These are phyloP conservation scores for Pluvianellus socialis DNA, from an alignment of 2,113 vertebrate species.

Conservation along the genomic window DNA sequence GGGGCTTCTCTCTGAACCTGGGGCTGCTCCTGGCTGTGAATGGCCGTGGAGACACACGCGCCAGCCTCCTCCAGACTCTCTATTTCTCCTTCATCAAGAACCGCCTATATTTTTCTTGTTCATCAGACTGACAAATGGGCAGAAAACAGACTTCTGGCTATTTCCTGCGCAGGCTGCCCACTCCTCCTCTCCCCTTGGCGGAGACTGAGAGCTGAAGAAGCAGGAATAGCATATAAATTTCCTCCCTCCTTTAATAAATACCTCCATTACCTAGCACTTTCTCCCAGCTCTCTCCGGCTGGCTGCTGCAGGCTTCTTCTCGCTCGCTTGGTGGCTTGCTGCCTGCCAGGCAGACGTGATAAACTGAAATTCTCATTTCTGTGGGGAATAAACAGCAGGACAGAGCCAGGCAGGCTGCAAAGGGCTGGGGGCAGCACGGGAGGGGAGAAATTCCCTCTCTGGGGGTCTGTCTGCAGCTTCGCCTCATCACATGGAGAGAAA, in stretches of 20 bases:
- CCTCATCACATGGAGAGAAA: rapidly evolving
- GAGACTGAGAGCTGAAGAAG: conserved; percentile 46
- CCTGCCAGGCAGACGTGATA: conserved; percentile 15
- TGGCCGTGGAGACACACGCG: rapidly evolving
- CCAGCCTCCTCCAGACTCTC: background rate
- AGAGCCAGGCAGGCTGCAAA: background rate
- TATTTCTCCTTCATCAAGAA: background rate
- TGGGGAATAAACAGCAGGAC: background rate
- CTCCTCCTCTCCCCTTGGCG: conserved; percentile 48
- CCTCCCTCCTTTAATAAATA: conserved; percentile 61
- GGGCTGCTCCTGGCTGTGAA: background rate
- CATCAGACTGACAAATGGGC: conserved; percentile 60
- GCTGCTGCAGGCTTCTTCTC: conserved; percentile 12
- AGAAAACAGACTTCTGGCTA: conserved; percentile 62
- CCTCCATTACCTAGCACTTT: conserved; percentile 43
- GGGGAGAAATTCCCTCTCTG: background rate
- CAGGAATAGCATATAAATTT: conserved; percentile 62
- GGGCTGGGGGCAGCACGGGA: background rate
- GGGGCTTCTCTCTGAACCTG: rapidly evolving
- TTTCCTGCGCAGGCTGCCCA: conserved; percentile 38
- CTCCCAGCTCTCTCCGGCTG: background rate
- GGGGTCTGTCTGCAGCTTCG: background rate
- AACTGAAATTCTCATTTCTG: background rate
- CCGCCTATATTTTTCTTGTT: conserved; percentile 27
- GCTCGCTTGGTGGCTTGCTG: background rate